Base-by-base conservation (phyloP, 2,113 vertebrate genomes). In the Ancistrus triradiatus region DNA sequence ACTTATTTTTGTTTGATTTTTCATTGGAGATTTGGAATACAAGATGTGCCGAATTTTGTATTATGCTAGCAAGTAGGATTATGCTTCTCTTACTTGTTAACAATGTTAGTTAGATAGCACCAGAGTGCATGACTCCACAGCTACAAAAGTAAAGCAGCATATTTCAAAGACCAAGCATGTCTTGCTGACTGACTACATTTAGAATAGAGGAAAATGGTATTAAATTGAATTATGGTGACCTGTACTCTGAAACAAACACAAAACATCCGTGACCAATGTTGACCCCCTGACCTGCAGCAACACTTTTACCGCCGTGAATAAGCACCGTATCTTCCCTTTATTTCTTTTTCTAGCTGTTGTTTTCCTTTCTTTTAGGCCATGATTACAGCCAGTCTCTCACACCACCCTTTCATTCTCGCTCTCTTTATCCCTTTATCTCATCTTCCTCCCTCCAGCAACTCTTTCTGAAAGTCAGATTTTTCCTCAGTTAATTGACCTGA, bases 401-500 rank as follows among this genome's bases (percentile, higher is more conserved):
- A 73, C 56, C 24, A n/a, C 47, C 13, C 22, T 44, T n/a, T 59
- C 43, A 42, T 19, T 66, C 60, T 42, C 38, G 25, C 63, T 44
- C 58, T 70, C 56, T 33, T 51, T 69, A 58, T 22, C 67, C 74
- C 55, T 72, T 62, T 70, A 47, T 68, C 59, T 61, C 48, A n/a
- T n/a, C 24, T 27, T 19, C 62, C 52, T 60, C 25, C 4, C 49
- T 49, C 48, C 33, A 10, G 13, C 60, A 48, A 48, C 17, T 19
- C 49, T 48, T 21, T 68, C 69, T 28, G 59, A 72, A 21, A 19
- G 59, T 73, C 69, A 74, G 56, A 80, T 80, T 82, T 66, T 69
- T 72, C 58, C 53, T 37, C 74, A 66, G 69, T 82, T 84, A 79
- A 83, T 80, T 84, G 73, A 59, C 64, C 77, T 70, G 68, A 74